Conservation (phyloP, 2,888 invertebrate species). For the Lumbricus terrestris region DNA sequence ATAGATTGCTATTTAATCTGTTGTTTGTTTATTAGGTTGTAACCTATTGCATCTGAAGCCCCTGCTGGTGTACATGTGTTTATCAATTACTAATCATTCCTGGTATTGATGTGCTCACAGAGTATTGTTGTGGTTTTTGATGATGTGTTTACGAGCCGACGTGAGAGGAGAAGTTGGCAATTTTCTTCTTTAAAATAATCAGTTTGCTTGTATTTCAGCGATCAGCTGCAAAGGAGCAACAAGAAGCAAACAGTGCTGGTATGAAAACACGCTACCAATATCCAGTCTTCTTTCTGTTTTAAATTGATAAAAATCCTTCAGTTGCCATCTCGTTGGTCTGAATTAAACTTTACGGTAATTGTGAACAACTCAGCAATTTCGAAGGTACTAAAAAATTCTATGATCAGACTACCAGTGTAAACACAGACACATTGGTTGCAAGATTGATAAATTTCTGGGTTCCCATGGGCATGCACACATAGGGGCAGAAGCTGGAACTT, state of each 20-base stretch:
- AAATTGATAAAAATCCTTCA: not conserved
- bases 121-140: not conserved
- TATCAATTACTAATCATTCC: not conserved
- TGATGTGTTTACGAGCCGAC: not conserved
- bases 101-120: not conserved
- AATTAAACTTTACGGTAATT: not conserved
- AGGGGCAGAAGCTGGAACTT: too few species aligned
- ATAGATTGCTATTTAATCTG: not conserved
- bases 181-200: not conserved
- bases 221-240: not conserved
- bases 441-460: not conserved
- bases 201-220: not conserved
- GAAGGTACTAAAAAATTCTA: not conserved
- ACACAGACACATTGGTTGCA: not conserved
- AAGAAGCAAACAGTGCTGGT: constrained; percentile 6
- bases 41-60: not conserved
- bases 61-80: not conserved
- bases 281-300: not conserved
- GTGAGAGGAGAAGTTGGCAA: not conserved
- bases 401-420: not conserved
- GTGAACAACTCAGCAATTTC: not conserved
- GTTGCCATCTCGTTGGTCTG: not conserved
- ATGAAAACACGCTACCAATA: not conserved
- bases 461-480: too few species aligned
- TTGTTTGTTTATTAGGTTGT: not conserved